Evolutionary conservation across 2,888 invertebrate genomes (phyloP).

Genomic region (Corythucha ciliata): DNA sequence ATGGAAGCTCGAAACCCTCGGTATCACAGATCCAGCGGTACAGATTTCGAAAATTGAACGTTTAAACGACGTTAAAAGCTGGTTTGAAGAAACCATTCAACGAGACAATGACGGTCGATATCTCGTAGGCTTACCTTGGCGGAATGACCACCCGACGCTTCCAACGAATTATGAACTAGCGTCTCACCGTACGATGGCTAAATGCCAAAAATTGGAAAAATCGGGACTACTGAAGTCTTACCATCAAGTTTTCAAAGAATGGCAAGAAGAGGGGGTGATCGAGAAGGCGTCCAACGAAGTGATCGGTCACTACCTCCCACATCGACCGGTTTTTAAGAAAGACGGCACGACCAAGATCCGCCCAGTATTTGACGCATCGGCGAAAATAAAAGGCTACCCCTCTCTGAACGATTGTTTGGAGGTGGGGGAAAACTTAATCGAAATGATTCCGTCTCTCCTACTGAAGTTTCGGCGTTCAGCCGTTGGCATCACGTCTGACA

Average conservation of each 20-base stretch:
- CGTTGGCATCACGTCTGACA: conserved; percentile 19
- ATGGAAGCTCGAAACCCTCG: conserved; percentile 26
- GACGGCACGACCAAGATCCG: conserved; percentile 25
- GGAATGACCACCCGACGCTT: conserved; percentile 37
- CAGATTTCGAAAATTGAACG: background rate
- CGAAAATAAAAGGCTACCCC: too few species aligned
- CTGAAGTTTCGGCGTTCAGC: background rate
- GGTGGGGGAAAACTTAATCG: background rate
- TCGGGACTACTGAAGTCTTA: conserved; percentile 30
- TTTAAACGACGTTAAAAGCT: conserved; percentile 7
- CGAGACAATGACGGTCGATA: conserved; percentile 36
- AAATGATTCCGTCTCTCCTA: background rate
- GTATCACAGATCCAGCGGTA: conserved; percentile 20
- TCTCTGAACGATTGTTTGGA: too few species aligned
- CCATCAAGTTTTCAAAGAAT: conserved; percentile 35
- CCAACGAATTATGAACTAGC: conserved; percentile 34
- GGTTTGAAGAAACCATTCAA: conserved; percentile 33
- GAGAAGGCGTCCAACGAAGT: conserved; percentile 31
- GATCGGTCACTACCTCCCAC: conserved; percentile 23
- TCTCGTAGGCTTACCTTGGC: conserved; percentile 38
- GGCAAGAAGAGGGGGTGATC: conserved; percentile 35
- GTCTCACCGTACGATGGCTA: conserved; percentile 32
- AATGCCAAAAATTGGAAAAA: conserved; percentile 22
- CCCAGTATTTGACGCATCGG: conserved; percentile 33
- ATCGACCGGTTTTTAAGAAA: conserved; percentile 27